Percentiles rank a stretch among this genome's conserved stretches.
phyloP scores from a whole-genome alignment of 2,113 vertebrate genomes.

The Mus spicilegus region DNA sequence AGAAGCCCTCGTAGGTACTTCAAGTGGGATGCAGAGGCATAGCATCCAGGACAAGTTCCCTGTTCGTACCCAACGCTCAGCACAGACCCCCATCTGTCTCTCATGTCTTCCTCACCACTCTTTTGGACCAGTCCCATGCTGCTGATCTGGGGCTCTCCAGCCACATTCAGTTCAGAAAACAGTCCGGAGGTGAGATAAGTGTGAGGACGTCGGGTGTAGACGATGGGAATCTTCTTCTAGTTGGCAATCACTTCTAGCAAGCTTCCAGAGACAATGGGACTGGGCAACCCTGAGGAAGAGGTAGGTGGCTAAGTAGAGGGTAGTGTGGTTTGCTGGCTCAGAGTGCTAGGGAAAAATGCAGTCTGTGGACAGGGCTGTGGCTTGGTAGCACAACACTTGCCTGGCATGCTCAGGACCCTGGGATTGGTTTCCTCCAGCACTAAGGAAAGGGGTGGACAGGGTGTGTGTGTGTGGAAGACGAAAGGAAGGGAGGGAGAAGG shows the following conservation, averaged over 20 bases:
- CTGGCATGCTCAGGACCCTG: neutral
- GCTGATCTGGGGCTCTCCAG: neutral
- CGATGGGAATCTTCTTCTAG: neutral
- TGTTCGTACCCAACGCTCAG: neutral
- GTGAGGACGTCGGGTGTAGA: no score
- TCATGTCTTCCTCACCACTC: neutral
- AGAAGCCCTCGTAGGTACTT: neutral
- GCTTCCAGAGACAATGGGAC: neutral
- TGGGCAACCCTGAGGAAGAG: neutral
- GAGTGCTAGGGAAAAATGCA: neutral
- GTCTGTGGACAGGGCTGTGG: neutral
- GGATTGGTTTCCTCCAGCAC: neutral
- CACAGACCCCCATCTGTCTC: neutral
- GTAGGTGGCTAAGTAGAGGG: neutral
- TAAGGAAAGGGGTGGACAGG: neutral
- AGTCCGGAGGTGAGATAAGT: neutral
- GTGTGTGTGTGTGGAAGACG: no score
- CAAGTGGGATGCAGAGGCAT: fast-evolving
- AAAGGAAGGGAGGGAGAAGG: no score
- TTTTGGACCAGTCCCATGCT: neutral
- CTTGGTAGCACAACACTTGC: neutral
- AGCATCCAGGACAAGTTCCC: fast-evolving
- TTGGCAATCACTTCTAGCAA: neutral
- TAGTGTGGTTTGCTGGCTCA: neutral
- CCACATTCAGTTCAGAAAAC: neutral